These are phyloP conservation scores for Sphaerophoria taeniata DNA, from an alignment of 2,888 invertebrate species.

Conservation along the genomic window DNA sequence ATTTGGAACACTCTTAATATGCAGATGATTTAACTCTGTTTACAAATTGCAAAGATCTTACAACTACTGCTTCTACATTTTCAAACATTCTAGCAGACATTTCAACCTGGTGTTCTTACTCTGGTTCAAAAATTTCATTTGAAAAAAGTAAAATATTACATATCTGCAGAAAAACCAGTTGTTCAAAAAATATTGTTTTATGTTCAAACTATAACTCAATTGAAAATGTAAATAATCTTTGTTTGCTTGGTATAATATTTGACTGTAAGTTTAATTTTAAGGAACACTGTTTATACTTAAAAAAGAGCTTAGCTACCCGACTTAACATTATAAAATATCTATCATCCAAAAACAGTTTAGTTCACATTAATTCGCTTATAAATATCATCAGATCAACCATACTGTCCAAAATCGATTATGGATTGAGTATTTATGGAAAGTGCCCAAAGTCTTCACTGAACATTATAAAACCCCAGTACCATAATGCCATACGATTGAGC, in stretches of 20 bases:
- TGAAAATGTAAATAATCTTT: constrained; percentile 13
- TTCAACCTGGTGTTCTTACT: background rate
- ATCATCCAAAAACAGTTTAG: too few species aligned
- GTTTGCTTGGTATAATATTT: constrained; percentile 11
- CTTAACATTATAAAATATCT: too few species aligned
- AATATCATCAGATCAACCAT: too few species aligned
- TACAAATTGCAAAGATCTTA: constrained; percentile 7
- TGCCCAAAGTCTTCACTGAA: too few species aligned
- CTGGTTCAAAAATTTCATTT: background rate
- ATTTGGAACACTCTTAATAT: background rate
- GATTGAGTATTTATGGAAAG: too few species aligned
- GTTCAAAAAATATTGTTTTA: constrained; percentile 3
- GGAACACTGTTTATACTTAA: too few species aligned
- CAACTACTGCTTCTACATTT: constrained; percentile 13
- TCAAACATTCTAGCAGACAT: constrained; percentile 1
- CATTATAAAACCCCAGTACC: too few species aligned
- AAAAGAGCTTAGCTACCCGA: too few species aligned
- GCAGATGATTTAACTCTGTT: constrained; percentile 3
- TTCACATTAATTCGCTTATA: too few species aligned
- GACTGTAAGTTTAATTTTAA: too few species aligned
- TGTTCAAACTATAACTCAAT: constrained; percentile 2
- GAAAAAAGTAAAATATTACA: constrained; percentile 21
- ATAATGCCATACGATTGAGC: too few species aligned
- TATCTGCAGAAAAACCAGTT: constrained; percentile 11
- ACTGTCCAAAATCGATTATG: too few species aligned